Base-by-base conservation (phyloP, 2,797 vertebrate species). In the Balearica regulorum region DNA sequence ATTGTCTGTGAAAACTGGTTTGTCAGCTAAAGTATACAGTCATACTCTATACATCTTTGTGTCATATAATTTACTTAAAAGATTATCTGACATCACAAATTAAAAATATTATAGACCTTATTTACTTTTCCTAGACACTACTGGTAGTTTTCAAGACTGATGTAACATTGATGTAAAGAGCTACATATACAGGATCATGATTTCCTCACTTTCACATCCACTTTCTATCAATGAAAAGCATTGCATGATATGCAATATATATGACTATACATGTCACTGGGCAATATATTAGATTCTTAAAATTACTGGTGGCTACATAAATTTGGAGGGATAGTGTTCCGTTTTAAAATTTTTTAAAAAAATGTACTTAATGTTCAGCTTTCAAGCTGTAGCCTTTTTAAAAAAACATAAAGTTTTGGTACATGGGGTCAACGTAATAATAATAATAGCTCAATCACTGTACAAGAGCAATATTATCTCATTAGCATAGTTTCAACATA, bases 91-190 rank as follows among this genome's bases (percentile, higher is more conserved):
- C 5, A 37, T 7, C 0, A 0, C 1, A 54, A 43, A 43, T 51
- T 14, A 1, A 33, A 83, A 18, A 3, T n/a, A 28, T 2, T 3
- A 11, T 6, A 72, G 5, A n/a, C 5, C 2, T 19, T 31, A 24
- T 51, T 60, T 80, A 11, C 8, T 72, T 76, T 75, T 28, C 19
- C 8, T 35, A n/a, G 8, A 18, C 8, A 37, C 0, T 2, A 65
- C 69, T 26, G 2, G 1, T 51, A 46, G 3, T 43, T 73, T 73
- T 88, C 28, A 73, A 49, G 7, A 43, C 2, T 7, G n/a, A 24
- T 13, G 6, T 24, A 77, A 77, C 66, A 58, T 6, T 28, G 5
- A n/a, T 51, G 5, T 19, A 54, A 92, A 70, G 6, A 49, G 9
- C 11, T 65, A 20, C 19, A 35, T 72, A 28, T 41, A 53, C 11